phyloP scores from a whole-genome alignment of 2,113 vertebrate genomes.

The Uria aalge region DNA sequence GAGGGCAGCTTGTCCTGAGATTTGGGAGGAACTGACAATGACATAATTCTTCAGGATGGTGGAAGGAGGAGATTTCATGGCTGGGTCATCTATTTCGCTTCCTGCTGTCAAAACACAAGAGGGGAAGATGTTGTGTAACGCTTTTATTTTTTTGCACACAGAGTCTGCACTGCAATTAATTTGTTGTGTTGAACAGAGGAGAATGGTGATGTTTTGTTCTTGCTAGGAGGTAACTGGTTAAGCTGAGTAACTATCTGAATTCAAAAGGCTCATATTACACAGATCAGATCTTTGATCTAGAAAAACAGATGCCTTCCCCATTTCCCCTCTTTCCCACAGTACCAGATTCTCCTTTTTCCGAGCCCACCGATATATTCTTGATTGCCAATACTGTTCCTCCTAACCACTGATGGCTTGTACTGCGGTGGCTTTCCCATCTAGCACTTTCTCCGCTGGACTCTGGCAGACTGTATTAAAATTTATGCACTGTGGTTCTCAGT shows the following conservation, averaged over 20 bases:
- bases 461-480: conserved; percentile 34
- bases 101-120: conserved; percentile 12
- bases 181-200: background rate
- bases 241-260: background rate
- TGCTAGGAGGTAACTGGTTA: background rate
- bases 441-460: background rate
- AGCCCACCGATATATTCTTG: background rate
- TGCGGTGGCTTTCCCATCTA: background rate
- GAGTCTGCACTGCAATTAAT: background rate
- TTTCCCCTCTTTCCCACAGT: background rate
- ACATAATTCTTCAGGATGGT: conserved; percentile 80
- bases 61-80: conserved; percentile 79
- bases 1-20: conserved; percentile 77
- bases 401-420: background rate
- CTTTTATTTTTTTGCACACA: background rate
- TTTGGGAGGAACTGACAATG: conserved; percentile 67
- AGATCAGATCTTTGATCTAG: background rate
- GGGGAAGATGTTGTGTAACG: background rate
- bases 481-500: background rate
- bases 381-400: background rate
- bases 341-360: background rate
- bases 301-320: background rate
- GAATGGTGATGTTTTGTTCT: background rate
- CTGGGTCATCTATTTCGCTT: conserved; percentile 68
- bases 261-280: background rate